These are phyloP conservation scores for Euzophera pinguis DNA, from an alignment of 2,888 invertebrate species.

Conservation along the genomic window DNA sequence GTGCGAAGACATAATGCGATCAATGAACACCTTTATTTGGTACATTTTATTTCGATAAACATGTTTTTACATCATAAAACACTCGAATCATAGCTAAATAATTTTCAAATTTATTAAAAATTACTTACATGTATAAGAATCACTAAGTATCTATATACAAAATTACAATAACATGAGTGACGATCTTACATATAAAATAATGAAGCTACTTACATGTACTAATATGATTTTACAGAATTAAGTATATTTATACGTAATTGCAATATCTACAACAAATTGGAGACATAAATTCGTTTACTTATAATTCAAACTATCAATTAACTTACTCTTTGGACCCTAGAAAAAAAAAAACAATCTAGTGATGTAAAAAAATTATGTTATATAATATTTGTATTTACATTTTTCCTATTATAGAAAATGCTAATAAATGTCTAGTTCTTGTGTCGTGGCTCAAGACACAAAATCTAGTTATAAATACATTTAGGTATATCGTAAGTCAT, in stretches of 20 bases:
- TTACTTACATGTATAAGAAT: background rate
- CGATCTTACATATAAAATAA: no score
- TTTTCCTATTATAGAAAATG: slow-evolving; percentile 15
- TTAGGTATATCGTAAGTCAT: slow-evolving; percentile 10
- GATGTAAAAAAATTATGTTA: background rate
- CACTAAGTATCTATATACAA: background rate
- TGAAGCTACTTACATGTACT: no score
- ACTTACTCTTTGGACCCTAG: slow-evolving; percentile 33
- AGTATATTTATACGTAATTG: slow-evolving; percentile 18
- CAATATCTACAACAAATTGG: slow-evolving; percentile 17
- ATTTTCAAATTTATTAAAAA: background rate
- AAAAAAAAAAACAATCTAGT: slow-evolving; percentile 18
- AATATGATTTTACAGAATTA: background rate
- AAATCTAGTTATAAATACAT: slow-evolving; percentile 39
- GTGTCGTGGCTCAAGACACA: slow-evolving; percentile 69
- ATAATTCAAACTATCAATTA: slow-evolving; percentile 17
- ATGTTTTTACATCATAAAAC: slow-evolving; percentile 3
- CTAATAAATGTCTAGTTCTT: slow-evolving; percentile 43
- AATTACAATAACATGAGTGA: background rate
- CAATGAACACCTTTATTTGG: slow-evolving; percentile 20
- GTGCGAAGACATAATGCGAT: slow-evolving; percentile 17
- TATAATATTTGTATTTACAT: background rate
- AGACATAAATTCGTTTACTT: slow-evolving; percentile 14
- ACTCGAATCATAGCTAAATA: background rate
- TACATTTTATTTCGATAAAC: slow-evolving; percentile 14